A percentile compares a stretch with the other conserved stretches of the same genome.
Conservation (phyloP, 2,888 invertebrate genomes). For the Hemicrepidius hirtus region DNA sequence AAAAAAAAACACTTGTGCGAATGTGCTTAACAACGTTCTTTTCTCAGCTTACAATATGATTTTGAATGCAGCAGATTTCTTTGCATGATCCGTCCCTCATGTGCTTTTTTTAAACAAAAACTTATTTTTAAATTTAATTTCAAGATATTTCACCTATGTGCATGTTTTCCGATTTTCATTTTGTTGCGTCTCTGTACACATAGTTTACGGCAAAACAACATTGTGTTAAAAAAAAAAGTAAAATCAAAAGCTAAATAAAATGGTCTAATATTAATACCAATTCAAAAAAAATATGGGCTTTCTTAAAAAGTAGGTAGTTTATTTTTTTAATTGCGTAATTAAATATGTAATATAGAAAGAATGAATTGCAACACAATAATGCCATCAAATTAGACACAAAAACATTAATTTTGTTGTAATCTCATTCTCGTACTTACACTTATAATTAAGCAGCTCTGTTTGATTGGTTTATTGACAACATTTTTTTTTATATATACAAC, state of each 20-base stretch:
- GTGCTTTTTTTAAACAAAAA: too few species aligned
- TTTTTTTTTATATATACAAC: too few species aligned
- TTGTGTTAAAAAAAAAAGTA: constrained; percentile 60
- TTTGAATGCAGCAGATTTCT: not conserved
- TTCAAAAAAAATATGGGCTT: constrained; percentile 53
- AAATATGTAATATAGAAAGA: constrained; percentile 9
- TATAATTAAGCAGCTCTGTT: too few species aligned
- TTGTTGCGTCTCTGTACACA: constrained; percentile 39
- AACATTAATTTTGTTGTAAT: too few species aligned
- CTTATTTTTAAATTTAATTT: too few species aligned
- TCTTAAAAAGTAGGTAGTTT: constrained; percentile 63
- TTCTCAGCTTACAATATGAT: not conserved
- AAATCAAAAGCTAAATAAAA: constrained; percentile 48
- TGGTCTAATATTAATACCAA: constrained; percentile 31
- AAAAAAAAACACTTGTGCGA: too few species aligned
- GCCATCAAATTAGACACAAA: too few species aligned
- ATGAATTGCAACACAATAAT: constrained; percentile 7
- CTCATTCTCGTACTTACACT: too few species aligned
- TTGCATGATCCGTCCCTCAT: not conserved
- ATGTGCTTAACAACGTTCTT: not conserved
- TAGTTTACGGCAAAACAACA: constrained; percentile 71
- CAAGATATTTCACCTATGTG: not conserved
- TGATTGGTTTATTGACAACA: too few species aligned
- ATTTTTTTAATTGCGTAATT: constrained; percentile 34
- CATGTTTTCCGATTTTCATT: constrained; percentile 5